phyloP scores from a whole-genome alignment of 2,797 vertebrate genomes.

The Arnoldichthys spilopterus region DNA sequence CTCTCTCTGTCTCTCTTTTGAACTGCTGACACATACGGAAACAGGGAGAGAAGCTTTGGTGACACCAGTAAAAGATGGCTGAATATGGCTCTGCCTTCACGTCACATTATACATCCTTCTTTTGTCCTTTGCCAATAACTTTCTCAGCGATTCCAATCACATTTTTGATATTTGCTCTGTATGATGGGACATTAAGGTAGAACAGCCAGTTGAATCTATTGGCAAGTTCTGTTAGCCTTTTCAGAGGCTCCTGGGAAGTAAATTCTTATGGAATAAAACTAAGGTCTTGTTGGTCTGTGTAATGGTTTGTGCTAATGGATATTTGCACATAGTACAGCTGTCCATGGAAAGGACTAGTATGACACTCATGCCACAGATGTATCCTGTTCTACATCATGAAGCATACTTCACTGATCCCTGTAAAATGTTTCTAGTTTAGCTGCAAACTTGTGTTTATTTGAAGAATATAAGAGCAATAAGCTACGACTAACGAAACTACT shows the following conservation, averaged over 20 bases:
- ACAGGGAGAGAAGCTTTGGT: slow-evolving; percentile 64
- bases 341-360: slow-evolving; percentile 23
- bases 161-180: slow-evolving; percentile 88
- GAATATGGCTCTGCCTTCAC: slow-evolving; percentile 53
- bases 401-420: not conserved
- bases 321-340: slow-evolving; percentile 46
- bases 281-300: slow-evolving; percentile 80
- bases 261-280: slow-evolving; percentile 78
- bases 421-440: not conserved
- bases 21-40: slow-evolving; percentile 59
- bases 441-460: not conserved
- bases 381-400: not conserved
- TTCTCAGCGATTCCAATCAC: slow-evolving; percentile 82
- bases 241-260: slow-evolving; percentile 68
- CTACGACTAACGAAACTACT: too few relatives aligned
- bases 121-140: slow-evolving; percentile 77
- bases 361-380: not conserved
- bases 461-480: not conserved
- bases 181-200: slow-evolving; percentile 80
- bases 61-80: slow-evolving; percentile 68
- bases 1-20: slow-evolving; percentile 60
- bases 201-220: slow-evolving; percentile 73
- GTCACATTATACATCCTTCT: slow-evolving; percentile 65
- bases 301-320: slow-evolving; percentile 68
- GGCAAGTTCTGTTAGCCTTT: slow-evolving; percentile 61